phyloP scores from a whole-genome alignment of 2,888 invertebrate genomes.

The Drosophila basisetae region DNA sequence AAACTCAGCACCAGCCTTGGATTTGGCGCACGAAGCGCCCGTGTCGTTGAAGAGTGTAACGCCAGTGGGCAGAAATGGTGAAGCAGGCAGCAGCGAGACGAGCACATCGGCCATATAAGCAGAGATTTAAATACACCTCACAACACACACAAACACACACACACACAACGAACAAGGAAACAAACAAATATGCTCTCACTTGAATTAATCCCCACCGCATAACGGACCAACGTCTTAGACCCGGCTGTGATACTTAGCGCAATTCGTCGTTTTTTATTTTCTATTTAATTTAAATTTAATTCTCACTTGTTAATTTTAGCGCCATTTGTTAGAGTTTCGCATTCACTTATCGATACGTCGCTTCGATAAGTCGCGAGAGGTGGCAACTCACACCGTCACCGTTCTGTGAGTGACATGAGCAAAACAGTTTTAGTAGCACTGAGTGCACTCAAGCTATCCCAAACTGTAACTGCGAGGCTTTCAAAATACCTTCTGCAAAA shows the following conservation, averaged over 20 bases:
- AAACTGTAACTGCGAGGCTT: conserved; percentile 69
- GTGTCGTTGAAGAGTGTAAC: conserved; percentile 53
- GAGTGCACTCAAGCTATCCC: conserved; percentile 7
- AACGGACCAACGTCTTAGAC: conserved; percentile 83
- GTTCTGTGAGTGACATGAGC: conserved; percentile 22
- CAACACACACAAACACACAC: conserved; percentile 16
- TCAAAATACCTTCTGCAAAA: conserved; percentile 47
- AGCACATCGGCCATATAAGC: conserved; percentile 38
- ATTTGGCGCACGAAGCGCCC: conserved; percentile 58
- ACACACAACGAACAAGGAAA: conserved; percentile 9
- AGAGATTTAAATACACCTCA: conserved; percentile 16
- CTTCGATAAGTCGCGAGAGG: conserved; percentile 37
- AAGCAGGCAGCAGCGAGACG: conserved; percentile 46
- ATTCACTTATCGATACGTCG: conserved; percentile 39
- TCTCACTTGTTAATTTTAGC: conserved; percentile 50
- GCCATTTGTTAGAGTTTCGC: conserved; percentile 54
- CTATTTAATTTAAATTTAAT: conserved; percentile 36
- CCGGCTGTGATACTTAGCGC: conserved; percentile 86
- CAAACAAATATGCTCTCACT: conserved; percentile 29
- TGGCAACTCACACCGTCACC: conserved; percentile 37
- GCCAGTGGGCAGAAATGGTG: conserved; percentile 61
- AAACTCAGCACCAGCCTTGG: conserved; percentile 50
- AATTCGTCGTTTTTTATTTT: conserved; percentile 71
- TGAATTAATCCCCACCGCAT: conserved; percentile 51
- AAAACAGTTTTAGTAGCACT: conserved; percentile 24